Percentiles rank a stretch among this genome's conserved stretches.
Conservation (phyloP, 2,888 invertebrate genomes). For the Loripinus fragilis region DNA sequence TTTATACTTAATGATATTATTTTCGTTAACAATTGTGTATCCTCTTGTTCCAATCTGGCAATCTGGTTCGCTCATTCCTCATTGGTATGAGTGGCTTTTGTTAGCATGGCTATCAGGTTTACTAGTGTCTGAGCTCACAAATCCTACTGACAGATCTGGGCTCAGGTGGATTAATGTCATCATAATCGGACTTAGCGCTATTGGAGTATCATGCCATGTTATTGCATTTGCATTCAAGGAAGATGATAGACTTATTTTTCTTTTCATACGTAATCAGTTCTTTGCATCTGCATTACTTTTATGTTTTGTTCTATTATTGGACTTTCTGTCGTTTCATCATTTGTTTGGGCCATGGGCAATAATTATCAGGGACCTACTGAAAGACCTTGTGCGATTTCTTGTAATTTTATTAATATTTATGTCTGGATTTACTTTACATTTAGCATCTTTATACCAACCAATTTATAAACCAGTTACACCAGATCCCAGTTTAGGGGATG, state of each 20-base stretch:
- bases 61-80: conserved; percentile 88
- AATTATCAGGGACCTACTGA: conserved; percentile 92
- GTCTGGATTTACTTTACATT: conserved; percentile 96
- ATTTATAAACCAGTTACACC: conserved; percentile 69
- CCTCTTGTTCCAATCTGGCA: conserved; percentile 82
- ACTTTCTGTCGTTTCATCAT: conserved; percentile 98
- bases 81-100: conserved; percentile 98
- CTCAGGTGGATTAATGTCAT: conserved; percentile 91
- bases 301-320: conserved; percentile 97
- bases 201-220: conserved; percentile 88
- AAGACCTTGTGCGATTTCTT: conserved; percentile 96
- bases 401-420: conserved; percentile 99
- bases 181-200: conserved; percentile 90
- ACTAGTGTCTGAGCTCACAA: conserved; percentile 97
- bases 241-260: conserved; percentile 87
- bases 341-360: conserved; percentile 99
- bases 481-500: conserved; percentile 66
- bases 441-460: conserved; percentile 97
- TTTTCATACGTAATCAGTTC: conserved; percentile 98
- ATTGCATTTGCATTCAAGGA: conserved; percentile 86
- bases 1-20: conserved; percentile 97
- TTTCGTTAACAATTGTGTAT: conserved; percentile 89
- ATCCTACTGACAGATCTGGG: conserved; percentile 98
- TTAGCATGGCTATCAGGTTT: conserved; percentile 97
- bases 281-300: conserved; percentile 97